phyloP scores from a whole-genome alignment of 1,140 invertebrate species.

The Trissolcus basalis region DNA sequence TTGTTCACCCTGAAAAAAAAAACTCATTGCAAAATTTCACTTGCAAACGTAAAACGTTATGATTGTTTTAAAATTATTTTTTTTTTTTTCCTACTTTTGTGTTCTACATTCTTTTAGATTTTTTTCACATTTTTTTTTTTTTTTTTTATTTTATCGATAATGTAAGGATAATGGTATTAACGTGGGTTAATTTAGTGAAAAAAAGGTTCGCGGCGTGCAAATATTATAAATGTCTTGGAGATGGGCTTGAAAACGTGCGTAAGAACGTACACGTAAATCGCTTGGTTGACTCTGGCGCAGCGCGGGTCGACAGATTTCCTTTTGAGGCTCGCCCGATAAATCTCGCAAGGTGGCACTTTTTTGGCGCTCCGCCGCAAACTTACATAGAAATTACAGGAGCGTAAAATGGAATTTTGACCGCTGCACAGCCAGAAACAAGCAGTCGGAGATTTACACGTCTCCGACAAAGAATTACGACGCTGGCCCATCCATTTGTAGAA shows the following conservation, averaged over 20 bases:
- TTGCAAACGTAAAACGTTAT: too few relatives aligned
- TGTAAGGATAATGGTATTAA: too few relatives aligned
- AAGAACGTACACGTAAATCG: constrained; percentile 37
- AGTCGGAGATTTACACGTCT: constrained; percentile 57
- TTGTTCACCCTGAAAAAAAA: not conserved
- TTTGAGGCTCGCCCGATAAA: constrained; percentile 56
- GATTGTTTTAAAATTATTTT: too few relatives aligned
- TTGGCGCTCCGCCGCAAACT: constrained; percentile 50
- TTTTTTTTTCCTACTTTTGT: too few relatives aligned
- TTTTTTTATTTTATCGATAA: too few relatives aligned
- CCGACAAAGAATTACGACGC: constrained; percentile 51
- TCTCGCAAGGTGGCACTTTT: constrained; percentile 46
- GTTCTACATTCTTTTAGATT: too few relatives aligned
- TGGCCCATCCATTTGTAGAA: constrained; percentile 36
- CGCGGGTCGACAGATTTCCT: constrained; percentile 50
- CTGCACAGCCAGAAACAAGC: constrained; percentile 51
- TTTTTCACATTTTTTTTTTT: too few relatives aligned
- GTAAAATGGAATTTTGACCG: constrained; percentile 61
- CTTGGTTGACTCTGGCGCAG: constrained; percentile 44
- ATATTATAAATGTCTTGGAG: constrained; percentile 45
- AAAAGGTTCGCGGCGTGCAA: constrained; percentile 6
- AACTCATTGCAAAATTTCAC: too few relatives aligned
- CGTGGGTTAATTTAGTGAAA: constrained; percentile 9
- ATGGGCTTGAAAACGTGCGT: constrained; percentile 15
- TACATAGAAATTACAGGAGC: constrained; percentile 55